Percentiles rank a stretch among this genome's conserved stretches.
Evolutionary conservation across 2,888 invertebrate species (phyloP).

Genomic region (Lasioglossum villosulum): DNA sequence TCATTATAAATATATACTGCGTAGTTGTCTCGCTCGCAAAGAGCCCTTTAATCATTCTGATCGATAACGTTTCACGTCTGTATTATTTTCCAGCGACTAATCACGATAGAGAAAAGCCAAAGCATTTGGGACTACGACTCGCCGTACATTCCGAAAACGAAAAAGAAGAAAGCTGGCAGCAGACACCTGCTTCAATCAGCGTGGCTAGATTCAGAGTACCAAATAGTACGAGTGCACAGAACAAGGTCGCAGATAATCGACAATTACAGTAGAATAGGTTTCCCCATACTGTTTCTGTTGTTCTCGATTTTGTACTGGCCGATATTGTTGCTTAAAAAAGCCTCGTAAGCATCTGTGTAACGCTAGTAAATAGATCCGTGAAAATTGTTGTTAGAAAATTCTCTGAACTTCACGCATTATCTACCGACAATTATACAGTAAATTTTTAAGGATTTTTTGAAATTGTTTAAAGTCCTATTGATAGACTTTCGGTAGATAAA

Average conservation of each 20-base stretch:
- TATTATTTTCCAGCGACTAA: conserved; percentile 86
- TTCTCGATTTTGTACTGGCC: conserved; percentile 93
- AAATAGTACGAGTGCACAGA: conserved; percentile 84
- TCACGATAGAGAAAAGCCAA: conserved; percentile 88
- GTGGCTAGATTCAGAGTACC: conserved; percentile 81
- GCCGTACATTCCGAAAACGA: conserved; percentile 67
- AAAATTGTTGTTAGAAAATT: conserved; percentile 24
- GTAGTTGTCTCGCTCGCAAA: background rate
- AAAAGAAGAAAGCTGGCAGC: conserved; percentile 76
- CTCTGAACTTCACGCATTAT: background rate
- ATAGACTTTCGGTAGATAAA: background rate
- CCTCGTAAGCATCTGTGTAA: conserved; percentile 15
- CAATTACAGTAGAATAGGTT: conserved; percentile 90
- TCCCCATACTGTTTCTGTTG: conserved; percentile 91
- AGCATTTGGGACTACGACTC: conserved; percentile 83
- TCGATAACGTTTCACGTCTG: background rate
- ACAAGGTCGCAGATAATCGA: conserved; percentile 93
- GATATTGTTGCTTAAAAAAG: conserved; percentile 89
- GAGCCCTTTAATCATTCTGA: background rate
- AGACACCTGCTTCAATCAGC: conserved; percentile 80
- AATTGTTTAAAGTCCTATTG: background rate
- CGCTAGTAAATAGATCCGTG: background rate
- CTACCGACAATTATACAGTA: background rate
- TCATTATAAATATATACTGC: background rate
- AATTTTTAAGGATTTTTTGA: background rate